These are phyloP conservation scores for Cotesia glomerata DNA, from an alignment of 1,140 invertebrate genomes.

Conservation along the genomic window DNA sequence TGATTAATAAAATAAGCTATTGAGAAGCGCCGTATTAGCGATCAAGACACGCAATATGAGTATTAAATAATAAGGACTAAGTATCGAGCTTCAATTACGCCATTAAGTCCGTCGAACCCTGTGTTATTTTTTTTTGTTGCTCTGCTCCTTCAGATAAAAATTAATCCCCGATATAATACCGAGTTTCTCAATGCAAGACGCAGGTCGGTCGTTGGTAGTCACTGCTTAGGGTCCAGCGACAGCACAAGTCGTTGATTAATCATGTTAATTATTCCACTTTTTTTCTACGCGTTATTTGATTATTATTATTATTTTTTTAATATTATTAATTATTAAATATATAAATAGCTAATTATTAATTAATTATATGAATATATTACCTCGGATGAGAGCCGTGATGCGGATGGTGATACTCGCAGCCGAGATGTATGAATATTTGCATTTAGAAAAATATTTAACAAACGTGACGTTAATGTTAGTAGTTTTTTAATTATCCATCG, in stretches of 20 bases:
- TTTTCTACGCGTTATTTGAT: neutral
- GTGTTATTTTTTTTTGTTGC: neutral
- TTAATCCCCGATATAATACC: neutral
- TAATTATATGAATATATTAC: conserved; percentile 7
- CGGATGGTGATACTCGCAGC: conserved; percentile 10
- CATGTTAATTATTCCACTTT: neutral
- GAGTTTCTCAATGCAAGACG: conserved; percentile 21
- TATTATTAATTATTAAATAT: neutral
- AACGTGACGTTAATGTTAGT: neutral
- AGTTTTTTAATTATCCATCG: conserved; percentile 3
- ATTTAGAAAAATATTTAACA: conserved; percentile 1
- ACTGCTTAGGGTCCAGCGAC: conserved; percentile 11
- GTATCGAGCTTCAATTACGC: neutral
- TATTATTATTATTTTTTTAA: conserved; percentile 10
- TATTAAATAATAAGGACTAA: neutral
- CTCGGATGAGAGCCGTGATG: conserved; percentile 2
- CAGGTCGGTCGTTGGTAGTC: conserved; percentile 22
- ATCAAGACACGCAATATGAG: neutral
- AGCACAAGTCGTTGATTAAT: neutral
- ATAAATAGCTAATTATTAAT: neutral
- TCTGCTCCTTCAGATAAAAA: no score
- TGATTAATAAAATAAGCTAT: no score
- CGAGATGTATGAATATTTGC: conserved; percentile 10
- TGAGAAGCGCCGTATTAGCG: no score
- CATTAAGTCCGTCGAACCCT: neutral